Percentiles rank a stretch among this genome's conserved stretches.
These are phyloP conservation scores for Prolemur simus DNA, from an alignment of 2,113 vertebrate genomes.

Conservation along the genomic window DNA sequence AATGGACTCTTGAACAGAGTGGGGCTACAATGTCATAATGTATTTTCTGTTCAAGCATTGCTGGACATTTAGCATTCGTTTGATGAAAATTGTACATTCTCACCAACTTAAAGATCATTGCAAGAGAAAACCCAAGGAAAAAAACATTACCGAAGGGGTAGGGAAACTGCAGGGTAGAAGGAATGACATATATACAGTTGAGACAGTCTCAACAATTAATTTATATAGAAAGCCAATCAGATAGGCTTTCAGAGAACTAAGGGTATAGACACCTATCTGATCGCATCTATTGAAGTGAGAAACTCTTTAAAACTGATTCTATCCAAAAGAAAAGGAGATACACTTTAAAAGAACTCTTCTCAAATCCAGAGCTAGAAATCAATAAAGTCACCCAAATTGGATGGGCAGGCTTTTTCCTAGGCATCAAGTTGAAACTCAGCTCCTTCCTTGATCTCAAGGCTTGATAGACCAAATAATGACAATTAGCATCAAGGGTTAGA, in stretches of 20 bases:
- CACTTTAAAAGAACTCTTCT: not conserved
- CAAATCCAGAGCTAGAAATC: not conserved
- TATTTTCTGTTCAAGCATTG: not conserved
- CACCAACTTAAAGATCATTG: not conserved
- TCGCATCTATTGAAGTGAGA: not conserved
- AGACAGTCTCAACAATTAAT: not conserved
- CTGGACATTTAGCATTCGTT: not conserved
- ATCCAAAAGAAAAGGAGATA: not conserved
- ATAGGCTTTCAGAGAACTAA: not conserved
- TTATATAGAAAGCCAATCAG: not conserved
- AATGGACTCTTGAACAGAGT: not conserved
- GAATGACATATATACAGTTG: fast-evolving
- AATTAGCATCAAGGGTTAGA: not conserved
- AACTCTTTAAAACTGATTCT: not conserved
- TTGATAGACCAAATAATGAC: not conserved
- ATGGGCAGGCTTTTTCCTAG: not conserved
- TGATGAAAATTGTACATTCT: not conserved
- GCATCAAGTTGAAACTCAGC: not conserved
- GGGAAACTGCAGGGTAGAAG: not conserved
- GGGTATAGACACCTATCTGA: not conserved
- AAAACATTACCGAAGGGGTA: not conserved
- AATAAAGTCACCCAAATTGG: not conserved
- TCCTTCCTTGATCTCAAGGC: not conserved
- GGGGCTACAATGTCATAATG: not conserved
- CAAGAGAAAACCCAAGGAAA: not conserved